Evolutionary conservation across 2,113 vertebrate species (phyloP).

Genomic region (Tinamus guttatus): DNA sequence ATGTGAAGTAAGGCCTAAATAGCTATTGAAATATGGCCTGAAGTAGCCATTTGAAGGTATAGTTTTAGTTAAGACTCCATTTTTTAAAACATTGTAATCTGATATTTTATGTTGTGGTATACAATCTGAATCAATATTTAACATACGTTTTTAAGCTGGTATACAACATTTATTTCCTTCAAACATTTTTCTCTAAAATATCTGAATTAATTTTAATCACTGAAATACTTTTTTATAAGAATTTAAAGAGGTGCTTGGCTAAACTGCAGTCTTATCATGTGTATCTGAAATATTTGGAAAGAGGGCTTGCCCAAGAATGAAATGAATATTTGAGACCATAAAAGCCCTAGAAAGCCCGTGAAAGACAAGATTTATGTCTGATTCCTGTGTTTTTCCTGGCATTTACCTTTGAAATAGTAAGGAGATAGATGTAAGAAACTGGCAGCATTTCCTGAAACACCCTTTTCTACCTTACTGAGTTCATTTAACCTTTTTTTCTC

Average conservation of each 20-base stretch:
- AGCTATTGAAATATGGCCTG: neutral
- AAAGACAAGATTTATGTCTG: conserved; percentile 26
- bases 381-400: conserved; percentile 3
- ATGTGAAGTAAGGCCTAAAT: no score
- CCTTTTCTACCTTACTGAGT: neutral
- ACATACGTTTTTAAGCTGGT: neutral
- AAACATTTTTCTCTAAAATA: neutral
- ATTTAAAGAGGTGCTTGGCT: neutral
- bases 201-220: neutral
- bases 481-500: conserved; percentile 28
- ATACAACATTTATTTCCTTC: neutral
- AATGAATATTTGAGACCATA: neutral
- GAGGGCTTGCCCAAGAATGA: neutral
- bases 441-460: conserved; percentile 24
- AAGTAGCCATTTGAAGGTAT: neutral
- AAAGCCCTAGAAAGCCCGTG: neutral
- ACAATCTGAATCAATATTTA: neutral
- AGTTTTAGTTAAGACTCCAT: neutral
- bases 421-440: neutral
- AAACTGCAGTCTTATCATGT: neutral
- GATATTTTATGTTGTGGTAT: neutral
- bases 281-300: neutral
- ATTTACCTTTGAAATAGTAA: conserved; percentile 38
- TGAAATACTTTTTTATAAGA: neutral
- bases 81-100: neutral